Evolutionary conservation across 2,888 invertebrate species (phyloP).

Genomic region (Lepidocyrtoides sp.): DNA sequence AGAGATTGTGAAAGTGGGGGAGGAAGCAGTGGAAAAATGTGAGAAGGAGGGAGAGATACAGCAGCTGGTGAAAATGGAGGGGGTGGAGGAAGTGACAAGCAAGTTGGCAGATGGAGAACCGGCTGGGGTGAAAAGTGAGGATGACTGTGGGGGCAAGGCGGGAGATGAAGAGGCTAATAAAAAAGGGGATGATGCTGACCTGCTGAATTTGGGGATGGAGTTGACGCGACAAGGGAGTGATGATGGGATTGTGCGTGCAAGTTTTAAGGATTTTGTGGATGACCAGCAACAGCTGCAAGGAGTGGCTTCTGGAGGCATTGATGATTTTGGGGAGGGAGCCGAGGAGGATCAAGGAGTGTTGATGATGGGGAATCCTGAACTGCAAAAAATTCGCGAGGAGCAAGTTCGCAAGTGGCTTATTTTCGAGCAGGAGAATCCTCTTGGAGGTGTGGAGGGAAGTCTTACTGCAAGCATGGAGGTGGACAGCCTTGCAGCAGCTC

Average conservation of each 20-base stretch:
- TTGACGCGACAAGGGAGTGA: neutral
- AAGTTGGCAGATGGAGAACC: neutral
- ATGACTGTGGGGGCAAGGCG: neutral
- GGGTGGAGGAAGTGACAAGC: neutral
- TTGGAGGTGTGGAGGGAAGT: neutral
- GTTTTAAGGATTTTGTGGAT: slow-evolving; percentile 65
- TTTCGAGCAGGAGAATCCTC: slow-evolving; percentile 74
- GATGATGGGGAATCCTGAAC: slow-evolving; percentile 76
- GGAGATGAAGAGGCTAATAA: slow-evolving; percentile 53
- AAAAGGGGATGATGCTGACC: neutral
- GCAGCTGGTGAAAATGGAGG: neutral
- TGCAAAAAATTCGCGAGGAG: slow-evolving; percentile 78
- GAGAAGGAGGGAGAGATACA: neutral
- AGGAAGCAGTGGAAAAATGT: neutral
- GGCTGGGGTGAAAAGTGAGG: neutral
- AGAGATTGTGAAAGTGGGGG: neutral
- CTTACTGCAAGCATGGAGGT: slow-evolving; percentile 49
- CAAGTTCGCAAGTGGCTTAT: slow-evolving; percentile 80
- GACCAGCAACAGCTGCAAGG: slow-evolving; percentile 11
- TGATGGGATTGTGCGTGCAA: slow-evolving; percentile 74
- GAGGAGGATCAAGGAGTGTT: slow-evolving; percentile 57
- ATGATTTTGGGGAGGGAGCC: too few relatives aligned
- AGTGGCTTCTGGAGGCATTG: neutral
- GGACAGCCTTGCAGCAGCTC: slow-evolving; percentile 28
- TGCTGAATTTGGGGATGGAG: neutral